Base-by-base conservation (phyloP, 2,888 invertebrate genomes). In the Epinotia nisella region DNA sequence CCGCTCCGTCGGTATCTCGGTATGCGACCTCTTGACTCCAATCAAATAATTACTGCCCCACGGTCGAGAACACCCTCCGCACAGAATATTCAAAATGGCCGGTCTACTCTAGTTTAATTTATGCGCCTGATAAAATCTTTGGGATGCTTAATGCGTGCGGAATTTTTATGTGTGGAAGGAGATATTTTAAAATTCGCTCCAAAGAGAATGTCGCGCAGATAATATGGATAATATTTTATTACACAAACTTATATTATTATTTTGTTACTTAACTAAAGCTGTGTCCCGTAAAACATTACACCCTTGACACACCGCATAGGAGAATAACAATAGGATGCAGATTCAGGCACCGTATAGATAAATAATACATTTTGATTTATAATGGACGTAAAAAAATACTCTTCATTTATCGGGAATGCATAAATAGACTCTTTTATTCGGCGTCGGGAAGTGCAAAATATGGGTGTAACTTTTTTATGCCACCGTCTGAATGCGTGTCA, bases 351-450 rank as follows among this genome's bases (percentile, higher is more conserved):
- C 92, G 87, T 89, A 92, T 91, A 93, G 93, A 93, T 93, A 93
- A 93, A 93, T 93, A 93, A 93, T 93, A 92, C 92, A 91, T 92
- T 93, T 92, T 93, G 93, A 93, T 93, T 93, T 93, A 93, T 93
- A 93, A 92, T 91, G 83, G 89, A 88, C 84, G 89, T 89, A 90
- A 93, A 93, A 93, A 92, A 91, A 89, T 88, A 91, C 93, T 92
- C 93, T 92, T 92, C 93, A 91, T 92, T 91, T 91, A 93, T 93
- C 79, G 93, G 89, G 89, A 92, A 92, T 93, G 93, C 93, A 93
- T 93, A 93, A 93, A 93, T 93, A 93, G 87, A 91, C 91, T 90
- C 93, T 89, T 92, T 93, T 93, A 93, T 93, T 91, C 87, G 87
- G 85, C 87, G 88, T 91, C 87, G 89, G 89, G 91, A 93, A 92